Evolutionary conservation across 2,888 invertebrate genomes (phyloP).

Genomic region (Pristionchus exspectatus): DNA sequence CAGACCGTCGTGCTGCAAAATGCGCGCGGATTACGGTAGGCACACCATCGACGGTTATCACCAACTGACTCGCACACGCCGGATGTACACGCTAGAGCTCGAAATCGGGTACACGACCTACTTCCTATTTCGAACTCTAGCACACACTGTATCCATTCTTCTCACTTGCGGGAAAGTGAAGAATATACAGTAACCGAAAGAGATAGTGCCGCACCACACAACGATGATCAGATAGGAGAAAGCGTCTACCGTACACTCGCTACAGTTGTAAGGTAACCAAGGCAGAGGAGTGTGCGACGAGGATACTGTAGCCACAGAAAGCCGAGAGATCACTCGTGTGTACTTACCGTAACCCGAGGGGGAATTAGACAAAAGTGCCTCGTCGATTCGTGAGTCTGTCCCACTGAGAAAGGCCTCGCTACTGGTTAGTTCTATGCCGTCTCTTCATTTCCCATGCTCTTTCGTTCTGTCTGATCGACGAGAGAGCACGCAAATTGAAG

Average conservation of each 20-base stretch:
- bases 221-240: slow-evolving; percentile 22
- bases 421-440: neutral
- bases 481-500: no score
- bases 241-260: neutral
- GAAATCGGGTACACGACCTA: no score
- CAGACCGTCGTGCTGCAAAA: slow-evolving; percentile 31
- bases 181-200: neutral
- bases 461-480: no score
- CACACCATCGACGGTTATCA: neutral
- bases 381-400: slow-evolving; percentile 30
- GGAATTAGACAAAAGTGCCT: slow-evolving; percentile 51
- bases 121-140: no score
- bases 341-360: slow-evolving; percentile 12
- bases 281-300: neutral
- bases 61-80: slow-evolving; percentile 28
- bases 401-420: slow-evolving; percentile 16
- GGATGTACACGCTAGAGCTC: neutral
- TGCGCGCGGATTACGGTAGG: neutral
- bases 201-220: slow-evolving; percentile 14
- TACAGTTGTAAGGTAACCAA: slow-evolving; percentile 42
- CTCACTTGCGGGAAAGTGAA: neutral
- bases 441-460: no score
- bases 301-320: slow-evolving; percentile 48
- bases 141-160: neutral
- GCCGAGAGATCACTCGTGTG: neutral